A percentile compares a stretch with the other conserved stretches of the same genome.
phyloP scores from a whole-genome alignment of 2,888 invertebrate species.

The Drosophila algonquin region DNA sequence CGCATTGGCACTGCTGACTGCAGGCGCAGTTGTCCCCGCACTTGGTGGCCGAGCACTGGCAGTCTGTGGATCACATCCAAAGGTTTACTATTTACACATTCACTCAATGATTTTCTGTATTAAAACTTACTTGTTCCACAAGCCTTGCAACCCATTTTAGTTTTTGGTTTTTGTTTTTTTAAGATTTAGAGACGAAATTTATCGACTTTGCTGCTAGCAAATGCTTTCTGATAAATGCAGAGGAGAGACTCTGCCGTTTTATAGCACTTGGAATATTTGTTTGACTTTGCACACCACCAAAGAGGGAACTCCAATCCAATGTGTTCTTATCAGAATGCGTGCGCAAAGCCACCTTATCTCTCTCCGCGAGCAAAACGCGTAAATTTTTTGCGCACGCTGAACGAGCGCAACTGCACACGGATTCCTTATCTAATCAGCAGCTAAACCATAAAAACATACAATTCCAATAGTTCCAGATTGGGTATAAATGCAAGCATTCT shows the following conservation, averaged over 20 bases:
- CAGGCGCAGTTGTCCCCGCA: conserved; percentile 76
- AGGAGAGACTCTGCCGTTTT: conserved; percentile 33
- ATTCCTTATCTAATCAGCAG: conserved; percentile 50
- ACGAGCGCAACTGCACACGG: conserved; percentile 58
- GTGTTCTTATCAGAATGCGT: conserved; percentile 36
- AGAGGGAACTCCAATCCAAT: background rate
- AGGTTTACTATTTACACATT: background rate
- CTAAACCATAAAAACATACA: background rate
- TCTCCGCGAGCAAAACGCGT: conserved; percentile 9
- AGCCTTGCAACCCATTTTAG: conserved; percentile 71
- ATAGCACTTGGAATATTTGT: conserved; percentile 45
- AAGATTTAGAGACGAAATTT: background rate
- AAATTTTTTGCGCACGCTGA: conserved; percentile 41
- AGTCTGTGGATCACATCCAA: conserved; percentile 47
- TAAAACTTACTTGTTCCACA: conserved; percentile 69
- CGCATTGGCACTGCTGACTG: conserved; percentile 70
- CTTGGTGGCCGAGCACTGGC: conserved; percentile 69
- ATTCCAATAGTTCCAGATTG: background rate
- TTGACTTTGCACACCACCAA: conserved; percentile 60
- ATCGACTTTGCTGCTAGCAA: conserved; percentile 21
- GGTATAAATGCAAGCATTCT: conserved; percentile 39
- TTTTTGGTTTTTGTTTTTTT: conserved; percentile 5
- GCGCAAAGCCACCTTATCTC: conserved; percentile 49
- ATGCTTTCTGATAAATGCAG: conserved; percentile 19
- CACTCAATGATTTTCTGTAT: background rate